Conservation (phyloP, 92 coral and sea anemone genomes). For the Virgularia gustaviana region DNA sequence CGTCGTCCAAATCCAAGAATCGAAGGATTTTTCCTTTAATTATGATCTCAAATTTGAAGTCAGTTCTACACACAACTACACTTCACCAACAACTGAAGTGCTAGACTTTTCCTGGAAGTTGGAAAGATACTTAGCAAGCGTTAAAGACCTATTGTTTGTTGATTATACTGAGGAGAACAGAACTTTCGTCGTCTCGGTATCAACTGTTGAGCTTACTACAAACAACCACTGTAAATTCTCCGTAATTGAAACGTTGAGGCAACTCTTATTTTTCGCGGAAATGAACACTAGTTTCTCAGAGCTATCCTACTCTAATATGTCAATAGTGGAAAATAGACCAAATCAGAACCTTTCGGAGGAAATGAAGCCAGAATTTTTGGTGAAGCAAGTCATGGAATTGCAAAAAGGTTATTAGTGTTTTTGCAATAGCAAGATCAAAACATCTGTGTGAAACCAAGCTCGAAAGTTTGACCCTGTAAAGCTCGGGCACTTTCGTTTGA, state of each 20-base stretch:
- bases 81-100: background rate
- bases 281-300: background rate
- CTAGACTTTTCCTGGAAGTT: constrained; percentile 3
- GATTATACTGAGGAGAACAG: constrained; percentile 86
- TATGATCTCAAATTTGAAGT: background rate
- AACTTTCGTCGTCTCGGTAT: constrained; percentile 76
- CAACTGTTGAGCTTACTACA: constrained; percentile 42
- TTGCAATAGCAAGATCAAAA: no score
- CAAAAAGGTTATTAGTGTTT: background rate
- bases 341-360: constrained; percentile 30
- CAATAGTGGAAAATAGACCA: background rate
- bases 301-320: no score
- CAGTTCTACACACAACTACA: background rate
- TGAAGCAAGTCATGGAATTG: constrained; percentile 7
- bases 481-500: no score
- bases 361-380: constrained; percentile 40
- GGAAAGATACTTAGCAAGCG: constrained; percentile 20
- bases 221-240: background rate
- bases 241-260: background rate
- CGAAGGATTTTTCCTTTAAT: background rate
- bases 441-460: no score
- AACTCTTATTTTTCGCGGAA: no score
- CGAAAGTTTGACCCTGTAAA: no score
- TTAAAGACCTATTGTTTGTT: background rate
- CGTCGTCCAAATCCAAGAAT: constrained; percentile 3